Conservation (phyloP, 2,113 vertebrate species). For the Microcebus lehilahytsara region DNA sequence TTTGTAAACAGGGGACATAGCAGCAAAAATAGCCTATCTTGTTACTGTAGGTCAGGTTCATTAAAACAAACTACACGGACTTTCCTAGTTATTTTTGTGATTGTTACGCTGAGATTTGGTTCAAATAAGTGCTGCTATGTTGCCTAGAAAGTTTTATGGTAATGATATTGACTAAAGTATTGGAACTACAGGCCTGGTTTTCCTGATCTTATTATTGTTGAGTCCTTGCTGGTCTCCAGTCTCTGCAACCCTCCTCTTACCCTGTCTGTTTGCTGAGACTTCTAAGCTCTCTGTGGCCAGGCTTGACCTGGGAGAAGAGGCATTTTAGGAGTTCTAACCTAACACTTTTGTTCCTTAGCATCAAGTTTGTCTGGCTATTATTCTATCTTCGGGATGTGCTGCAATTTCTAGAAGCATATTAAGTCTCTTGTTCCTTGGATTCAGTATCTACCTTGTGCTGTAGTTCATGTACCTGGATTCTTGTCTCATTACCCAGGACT, state of each 20-base stretch:
- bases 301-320: background rate
- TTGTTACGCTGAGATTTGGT: background rate
- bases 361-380: background rate
- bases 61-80: background rate
- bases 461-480: background rate
- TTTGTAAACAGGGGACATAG: background rate
- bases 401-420: background rate
- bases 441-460: background rate
- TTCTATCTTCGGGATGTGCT: background rate
- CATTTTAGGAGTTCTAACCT: background rate
- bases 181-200: background rate
- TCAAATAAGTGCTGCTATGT: background rate
- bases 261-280: background rate
- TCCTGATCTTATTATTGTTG: background rate
- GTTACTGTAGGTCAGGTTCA: background rate
- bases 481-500: background rate
- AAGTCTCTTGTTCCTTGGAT: background rate
- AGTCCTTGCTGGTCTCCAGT: background rate
- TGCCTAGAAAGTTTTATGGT: background rate
- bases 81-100: background rate
- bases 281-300: background rate
- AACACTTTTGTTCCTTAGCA: background rate
- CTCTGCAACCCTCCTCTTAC: background rate
- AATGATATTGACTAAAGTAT: background rate
- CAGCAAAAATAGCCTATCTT: slow-evolving; percentile 20